Base-by-base conservation (phyloP, 2,797 vertebrate genomes). In the Sebastes hubbsi region DNA sequence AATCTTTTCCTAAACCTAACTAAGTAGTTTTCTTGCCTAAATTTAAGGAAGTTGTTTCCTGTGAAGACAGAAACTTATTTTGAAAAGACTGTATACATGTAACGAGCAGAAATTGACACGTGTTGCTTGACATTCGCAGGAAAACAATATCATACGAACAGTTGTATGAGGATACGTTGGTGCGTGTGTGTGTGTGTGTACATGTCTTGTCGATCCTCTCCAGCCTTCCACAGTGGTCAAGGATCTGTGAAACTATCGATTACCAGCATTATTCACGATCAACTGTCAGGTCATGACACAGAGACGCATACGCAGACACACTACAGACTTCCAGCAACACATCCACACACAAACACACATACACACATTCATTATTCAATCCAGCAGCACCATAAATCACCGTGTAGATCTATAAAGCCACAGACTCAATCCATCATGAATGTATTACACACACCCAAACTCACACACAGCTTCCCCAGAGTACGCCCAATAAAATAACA, bases 211-310 rank as follows among this genome's bases (percentile, higher is more conserved):
- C 24, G 8, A 29, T 81, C 68, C 38, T 4, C 24, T 58, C 30
- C 29, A 49, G 46, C 38, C 64, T 22, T 49, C 67, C 55, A 68
- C n/a, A 62, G 58, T 62, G 75, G 61, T 82, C 75, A 77, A 62
- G 72, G 64, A 78, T 77, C 29, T 75, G 64, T 69, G 66, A 60
- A 38, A 30, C 56, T 78, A 79, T 71, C 52, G 81, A 82, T 73
- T 29, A 63, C 55, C 54, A 66, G 79, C 73, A 83, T 84, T 76
- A 81, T 80, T 84, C 83, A 84, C 13, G 56, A 74, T 85, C 60
- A 85, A 8, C 54, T 74, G 69, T 82, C 78, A 73, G 64, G 74
- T 75, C 25, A 63, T n/a, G 63, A 69, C 65, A 54, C 59, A 20
- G 13, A 60, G 32, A 74, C 18, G 9, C 58, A 34, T 8, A 29